Evolutionary conservation across 1,140 invertebrate genomes (phyloP).

Genomic region (Agrypnia vestita): DNA sequence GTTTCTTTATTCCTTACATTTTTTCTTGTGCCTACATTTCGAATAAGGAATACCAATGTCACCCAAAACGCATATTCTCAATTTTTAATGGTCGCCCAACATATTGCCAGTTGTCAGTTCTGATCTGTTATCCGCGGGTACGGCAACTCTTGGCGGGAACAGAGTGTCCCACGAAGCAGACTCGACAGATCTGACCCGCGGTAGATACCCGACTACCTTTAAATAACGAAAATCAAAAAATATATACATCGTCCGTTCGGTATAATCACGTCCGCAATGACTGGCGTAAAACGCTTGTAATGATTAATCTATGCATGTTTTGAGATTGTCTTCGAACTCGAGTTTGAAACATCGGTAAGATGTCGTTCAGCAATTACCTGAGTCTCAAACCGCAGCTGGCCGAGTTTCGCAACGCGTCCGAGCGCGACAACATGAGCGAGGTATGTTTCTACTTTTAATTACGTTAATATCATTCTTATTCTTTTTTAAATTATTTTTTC

Average conservation of each 20-base stretch:
- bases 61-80: not conserved
- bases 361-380: slow-evolving; percentile 69
- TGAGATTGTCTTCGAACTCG: not conserved
- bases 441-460: slow-evolving; percentile 63
- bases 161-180: slow-evolving; percentile 17
- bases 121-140: slow-evolving; percentile 43
- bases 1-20: no score
- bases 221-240: no score
- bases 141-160: slow-evolving; percentile 35
- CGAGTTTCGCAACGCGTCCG: slow-evolving; percentile 69
- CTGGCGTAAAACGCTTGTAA: slow-evolving; percentile 7
- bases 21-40: no score
- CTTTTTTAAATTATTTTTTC: not conserved
- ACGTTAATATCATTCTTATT: slow-evolving; percentile 1
- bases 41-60: slow-evolving; percentile 9
- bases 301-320: not conserved
- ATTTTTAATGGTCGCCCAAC: no score
- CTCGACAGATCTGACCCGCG: slow-evolving; percentile 24
- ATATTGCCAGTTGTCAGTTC: slow-evolving; percentile 22
- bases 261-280: slow-evolving; percentile 18
- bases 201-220: no score
- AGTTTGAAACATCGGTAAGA: slow-evolving; percentile 46
- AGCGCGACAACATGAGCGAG: slow-evolving; percentile 71
- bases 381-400: slow-evolving; percentile 70
- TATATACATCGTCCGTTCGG: not conserved